Evolutionary conservation across 2,113 vertebrate genomes (phyloP), one percentile per base, ranked within the genome.

Genomic region (Alexandromys fortis): DNA sequence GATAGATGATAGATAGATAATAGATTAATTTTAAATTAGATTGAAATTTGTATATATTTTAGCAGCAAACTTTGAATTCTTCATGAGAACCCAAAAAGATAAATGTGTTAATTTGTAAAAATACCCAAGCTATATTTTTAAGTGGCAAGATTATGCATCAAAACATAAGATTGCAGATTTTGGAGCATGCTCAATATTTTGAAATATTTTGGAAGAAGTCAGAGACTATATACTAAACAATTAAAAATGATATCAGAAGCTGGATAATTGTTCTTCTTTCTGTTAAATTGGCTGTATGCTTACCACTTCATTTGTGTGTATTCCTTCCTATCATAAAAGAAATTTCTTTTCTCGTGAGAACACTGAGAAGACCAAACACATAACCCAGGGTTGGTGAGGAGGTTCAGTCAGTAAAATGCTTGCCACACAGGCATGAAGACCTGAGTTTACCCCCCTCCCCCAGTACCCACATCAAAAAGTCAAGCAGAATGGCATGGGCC

Each of bases 121-220:
- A 73, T 52, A 33, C 13, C 10, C 35, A 89, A 38, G 16, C 42
- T 89, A 38, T 42, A 92, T 1, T 76, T 67, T 73, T 83, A 91
- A 92, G 65, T 38, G 33, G 30, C 26, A 91, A 92, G 72, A 73
- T 5, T 14, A 77, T 26, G 75, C 21, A 96, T 10, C 67, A 68
- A 94, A 95, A 86, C 14, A 45, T 73, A 28, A 65, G 42, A 89
- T 65, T 90, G 26, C 61, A 49, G 17, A 83, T 95, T 28, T 92
- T 88, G 21, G 89, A 68, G 75, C 9, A 24, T 49, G 14, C 65
- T 91, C 82, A 91, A 88, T 91, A 94, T 86, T 92, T 92, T 63
- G 45, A 86, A n/a, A 63, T 58, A 61, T 22, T 95, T 94, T 92
- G 9, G 35, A 65, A 94, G 79, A 91, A 86, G 6, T 70, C 61